phyloP scores from a whole-genome alignment of 1,140 invertebrate genomes.

The Dendroctonus ponderosae region DNA sequence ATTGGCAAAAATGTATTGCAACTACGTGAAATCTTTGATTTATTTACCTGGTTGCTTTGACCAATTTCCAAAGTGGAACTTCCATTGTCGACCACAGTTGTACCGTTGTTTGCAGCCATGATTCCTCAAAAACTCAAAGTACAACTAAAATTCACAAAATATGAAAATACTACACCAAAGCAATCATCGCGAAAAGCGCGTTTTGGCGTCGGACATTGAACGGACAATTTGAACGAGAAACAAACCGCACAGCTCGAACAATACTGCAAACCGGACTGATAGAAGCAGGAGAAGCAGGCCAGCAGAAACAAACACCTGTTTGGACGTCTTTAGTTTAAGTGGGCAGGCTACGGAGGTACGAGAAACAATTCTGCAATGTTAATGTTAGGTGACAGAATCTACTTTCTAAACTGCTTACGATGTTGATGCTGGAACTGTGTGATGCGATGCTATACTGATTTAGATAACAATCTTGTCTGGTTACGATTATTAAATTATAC shows the following conservation, averaged over 20 bases:
- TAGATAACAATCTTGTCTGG: neutral
- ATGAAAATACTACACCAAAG: constrained; percentile 2
- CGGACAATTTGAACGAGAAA: neutral
- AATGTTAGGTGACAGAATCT: neutral
- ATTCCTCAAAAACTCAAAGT: constrained; percentile 9
- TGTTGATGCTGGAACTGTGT: neutral
- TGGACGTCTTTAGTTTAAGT: neutral
- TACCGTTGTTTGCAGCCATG: constrained; percentile 23
- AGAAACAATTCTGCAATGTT: neutral
- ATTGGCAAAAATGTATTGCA: too few species aligned
- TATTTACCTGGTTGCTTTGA: constrained; percentile 44
- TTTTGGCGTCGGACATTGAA: neutral
- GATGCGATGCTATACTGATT: neutral
- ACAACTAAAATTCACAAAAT: constrained; percentile 10
- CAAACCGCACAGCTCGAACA: neutral
- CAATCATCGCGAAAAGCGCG: constrained; percentile 3
- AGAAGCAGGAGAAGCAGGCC: constrained; percentile 7
- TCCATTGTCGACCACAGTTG: constrained; percentile 37
- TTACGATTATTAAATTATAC: too few species aligned
- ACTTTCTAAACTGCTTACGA: neutral
- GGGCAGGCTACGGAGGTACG: constrained; percentile 5
- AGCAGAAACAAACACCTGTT: constrained; percentile 7
- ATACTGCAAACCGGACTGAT: constrained; percentile 17
- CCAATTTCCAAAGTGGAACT: constrained; percentile 44
- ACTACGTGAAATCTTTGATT: too few species aligned